Evolutionary conservation across 2,113 vertebrate genomes (phyloP).

Genomic region (Lathamus discolor): DNA sequence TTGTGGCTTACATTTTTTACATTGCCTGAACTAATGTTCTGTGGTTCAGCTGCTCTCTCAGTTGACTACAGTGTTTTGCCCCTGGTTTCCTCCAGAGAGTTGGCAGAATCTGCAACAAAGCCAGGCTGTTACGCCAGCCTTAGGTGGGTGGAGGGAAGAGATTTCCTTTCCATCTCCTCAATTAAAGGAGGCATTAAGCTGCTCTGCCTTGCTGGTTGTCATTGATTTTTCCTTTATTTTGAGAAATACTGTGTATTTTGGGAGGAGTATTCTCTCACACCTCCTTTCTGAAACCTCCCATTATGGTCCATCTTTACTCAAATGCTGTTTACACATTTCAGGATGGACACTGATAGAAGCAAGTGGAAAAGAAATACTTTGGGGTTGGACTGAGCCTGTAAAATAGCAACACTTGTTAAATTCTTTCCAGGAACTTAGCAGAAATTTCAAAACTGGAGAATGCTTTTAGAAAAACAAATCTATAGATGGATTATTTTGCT

Average conservation of each 20-base stretch:
- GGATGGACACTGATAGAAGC: neutral
- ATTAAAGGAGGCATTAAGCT: neutral
- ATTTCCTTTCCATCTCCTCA: neutral
- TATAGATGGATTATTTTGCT: neutral
- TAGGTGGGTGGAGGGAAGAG: neutral
- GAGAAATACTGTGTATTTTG: neutral
- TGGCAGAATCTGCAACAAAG: constrained; percentile 8
- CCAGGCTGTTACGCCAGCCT: neutral
- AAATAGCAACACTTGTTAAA: neutral
- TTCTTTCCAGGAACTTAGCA: constrained; percentile 12
- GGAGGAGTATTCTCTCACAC: neutral
- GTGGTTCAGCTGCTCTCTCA: neutral
- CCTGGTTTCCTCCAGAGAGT: neutral
- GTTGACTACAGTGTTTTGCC: neutral
- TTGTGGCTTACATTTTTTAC: neutral
- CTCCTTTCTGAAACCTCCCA: neutral
- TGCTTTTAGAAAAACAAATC: neutral
- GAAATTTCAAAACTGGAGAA: neutral
- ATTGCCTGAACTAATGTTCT: neutral
- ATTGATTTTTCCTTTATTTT: neutral
- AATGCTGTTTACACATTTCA: neutral
- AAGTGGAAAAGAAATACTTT: neutral
- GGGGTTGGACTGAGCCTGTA: neutral
- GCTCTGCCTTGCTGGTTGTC: neutral
- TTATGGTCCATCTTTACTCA: neutral